phyloP scores from a whole-genome alignment of 2,113 vertebrate genomes.

The Burhinus bistriatus region DNA sequence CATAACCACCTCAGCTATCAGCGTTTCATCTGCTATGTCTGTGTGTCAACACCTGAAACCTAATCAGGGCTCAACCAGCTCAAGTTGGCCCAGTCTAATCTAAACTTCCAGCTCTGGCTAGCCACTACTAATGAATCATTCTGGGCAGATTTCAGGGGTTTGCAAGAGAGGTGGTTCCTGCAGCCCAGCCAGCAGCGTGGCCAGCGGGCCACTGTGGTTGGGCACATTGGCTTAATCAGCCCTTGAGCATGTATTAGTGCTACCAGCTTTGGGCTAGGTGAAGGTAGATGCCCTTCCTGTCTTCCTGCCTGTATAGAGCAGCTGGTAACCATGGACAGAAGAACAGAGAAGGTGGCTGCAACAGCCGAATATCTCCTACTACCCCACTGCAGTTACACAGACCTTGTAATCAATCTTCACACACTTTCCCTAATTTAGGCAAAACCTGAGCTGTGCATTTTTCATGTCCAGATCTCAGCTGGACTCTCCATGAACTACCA shows the following conservation, averaged over 20 bases:
- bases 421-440: neutral
- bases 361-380: neutral
- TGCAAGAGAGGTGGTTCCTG: neutral
- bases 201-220: neutral
- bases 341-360: neutral
- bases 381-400: neutral
- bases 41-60: neutral
- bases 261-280: neutral
- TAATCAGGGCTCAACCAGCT: neutral
- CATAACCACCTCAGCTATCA: neutral
- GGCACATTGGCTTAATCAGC: too few relatives aligned
- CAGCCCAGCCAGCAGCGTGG: neutral
- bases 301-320: neutral
- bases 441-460: neutral
- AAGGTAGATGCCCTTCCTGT: neutral
- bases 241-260: neutral
- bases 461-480: neutral
- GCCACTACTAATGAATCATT: neutral
- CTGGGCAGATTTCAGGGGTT: neutral
- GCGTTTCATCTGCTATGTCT: neutral
- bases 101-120: neutral
- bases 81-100: neutral
- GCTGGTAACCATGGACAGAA: neutral
- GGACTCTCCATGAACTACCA: neutral
- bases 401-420: neutral